Evolutionary conservation across 2,888 invertebrate genomes (phyloP).

Genomic region (Chesias legatella): DNA sequence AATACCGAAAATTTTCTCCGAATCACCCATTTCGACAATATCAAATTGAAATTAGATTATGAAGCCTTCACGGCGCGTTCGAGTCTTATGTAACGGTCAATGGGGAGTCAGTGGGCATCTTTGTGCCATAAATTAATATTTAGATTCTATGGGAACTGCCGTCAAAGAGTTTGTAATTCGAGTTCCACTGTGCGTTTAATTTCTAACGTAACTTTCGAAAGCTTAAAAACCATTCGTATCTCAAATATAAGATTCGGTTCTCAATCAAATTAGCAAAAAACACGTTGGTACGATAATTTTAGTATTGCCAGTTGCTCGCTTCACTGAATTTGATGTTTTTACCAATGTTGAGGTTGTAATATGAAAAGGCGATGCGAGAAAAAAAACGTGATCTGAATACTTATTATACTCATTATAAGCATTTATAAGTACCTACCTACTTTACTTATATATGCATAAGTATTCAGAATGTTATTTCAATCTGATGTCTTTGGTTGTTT

Average conservation of each 20-base stretch:
- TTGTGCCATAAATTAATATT: slow-evolving; percentile 69
- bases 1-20: slow-evolving; percentile 66
- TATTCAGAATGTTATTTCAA: slow-evolving; percentile 15
- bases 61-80: slow-evolving; percentile 64
- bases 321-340: slow-evolving; percentile 56
- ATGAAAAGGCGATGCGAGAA: slow-evolving; percentile 34
- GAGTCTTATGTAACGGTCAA: slow-evolving; percentile 69
- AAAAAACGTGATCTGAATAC: slow-evolving; percentile 47
- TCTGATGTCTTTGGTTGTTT: slow-evolving; percentile 26
- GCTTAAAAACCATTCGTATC: slow-evolving; percentile 30
- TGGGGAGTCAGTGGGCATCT: slow-evolving; percentile 64
- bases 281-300: slow-evolving; percentile 50
- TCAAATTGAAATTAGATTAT: slow-evolving; percentile 77
- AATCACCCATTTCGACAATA: slow-evolving; percentile 65
- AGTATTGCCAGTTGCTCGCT: slow-evolving; percentile 49
- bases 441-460: too few species aligned
- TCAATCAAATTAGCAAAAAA: slow-evolving; percentile 58
- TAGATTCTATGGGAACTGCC: slow-evolving; percentile 58
- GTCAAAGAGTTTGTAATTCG: slow-evolving; percentile 21
- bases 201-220: slow-evolving; percentile 23
- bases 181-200: slow-evolving; percentile 34
- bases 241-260: slow-evolving; percentile 34
- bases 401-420: slow-evolving; percentile 14
- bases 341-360: slow-evolving; percentile 49
- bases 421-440: too few species aligned